Evolutionary conservation across 2,113 vertebrate genomes (phyloP).

Genomic region (Oncorhynchus keta): DNA sequence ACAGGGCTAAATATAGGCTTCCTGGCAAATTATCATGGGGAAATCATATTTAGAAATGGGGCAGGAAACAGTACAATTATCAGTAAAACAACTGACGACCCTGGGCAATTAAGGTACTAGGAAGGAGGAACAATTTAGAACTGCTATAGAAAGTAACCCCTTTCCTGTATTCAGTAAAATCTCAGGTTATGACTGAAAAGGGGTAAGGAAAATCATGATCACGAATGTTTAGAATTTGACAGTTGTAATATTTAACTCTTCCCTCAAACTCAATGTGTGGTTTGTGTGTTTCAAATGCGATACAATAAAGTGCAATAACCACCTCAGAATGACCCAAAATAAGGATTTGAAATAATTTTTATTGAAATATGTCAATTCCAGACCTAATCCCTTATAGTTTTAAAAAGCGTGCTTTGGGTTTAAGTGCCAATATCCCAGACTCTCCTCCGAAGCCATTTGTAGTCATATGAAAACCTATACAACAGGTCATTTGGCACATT

Average conservation of each 20-base stretch:
- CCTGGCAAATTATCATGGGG: neutral
- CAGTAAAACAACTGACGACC: neutral
- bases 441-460: slow-evolving; percentile 60
- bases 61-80: neutral
- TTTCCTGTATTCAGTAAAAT: too few species aligned
- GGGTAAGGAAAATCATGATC: too few species aligned
- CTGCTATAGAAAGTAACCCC: neutral
- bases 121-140: too few species aligned
- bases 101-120: neutral
- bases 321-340: slow-evolving; percentile 48
- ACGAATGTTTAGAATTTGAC: too few species aligned
- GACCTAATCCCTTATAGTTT: slow-evolving; percentile 75
- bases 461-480: slow-evolving; percentile 52
- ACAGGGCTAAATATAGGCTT: neutral
- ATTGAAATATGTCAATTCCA: slow-evolving; percentile 79
- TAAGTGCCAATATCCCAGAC: slow-evolving; percentile 66
- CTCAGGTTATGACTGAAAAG: too few species aligned
- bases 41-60: slow-evolving; percentile 1
- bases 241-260: too few species aligned
- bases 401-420: slow-evolving; percentile 76
- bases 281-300: neutral
- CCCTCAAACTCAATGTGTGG: too few species aligned
- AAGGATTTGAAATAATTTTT: slow-evolving; percentile 75
- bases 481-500: slow-evolving; percentile 77
- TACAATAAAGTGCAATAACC: slow-evolving; percentile 15